A percentile compares a stretch with the other conserved stretches of the same genome.
Evolutionary conservation across 2,113 vertebrate genomes (phyloP).

Genomic region (Scolopax mira): DNA sequence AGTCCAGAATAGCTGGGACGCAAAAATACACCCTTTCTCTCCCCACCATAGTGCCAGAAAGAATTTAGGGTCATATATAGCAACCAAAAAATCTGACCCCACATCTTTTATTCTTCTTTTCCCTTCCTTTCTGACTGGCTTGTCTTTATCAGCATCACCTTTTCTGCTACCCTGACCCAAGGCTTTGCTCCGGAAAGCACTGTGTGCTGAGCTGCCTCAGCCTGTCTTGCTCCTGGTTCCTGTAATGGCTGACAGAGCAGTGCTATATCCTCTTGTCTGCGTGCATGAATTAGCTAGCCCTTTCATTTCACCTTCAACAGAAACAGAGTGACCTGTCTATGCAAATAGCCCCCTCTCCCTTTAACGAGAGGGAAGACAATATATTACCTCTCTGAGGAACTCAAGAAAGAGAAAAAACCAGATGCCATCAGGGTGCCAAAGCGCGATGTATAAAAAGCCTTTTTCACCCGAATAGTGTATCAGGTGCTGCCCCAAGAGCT

Average conservation of each 20-base stretch:
- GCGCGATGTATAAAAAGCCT: neutral
- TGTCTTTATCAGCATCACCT: neutral
- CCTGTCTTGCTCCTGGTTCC: neutral
- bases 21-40: neutral
- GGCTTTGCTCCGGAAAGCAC: neutral
- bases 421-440: slow-evolving; percentile 1
- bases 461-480: neutral
- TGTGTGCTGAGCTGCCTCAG: neutral
- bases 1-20: neutral
- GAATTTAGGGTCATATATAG: neutral
- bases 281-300: neutral
- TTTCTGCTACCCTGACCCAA: neutral
- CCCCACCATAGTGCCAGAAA: neutral
- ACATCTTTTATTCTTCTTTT: neutral
- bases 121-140: neutral
- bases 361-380: slow-evolving; percentile 27
- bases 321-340: slow-evolving; percentile 3
- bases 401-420: neutral
- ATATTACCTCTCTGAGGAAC: neutral
- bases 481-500: slow-evolving; percentile 5
- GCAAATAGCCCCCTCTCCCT: slow-evolving; percentile 26
- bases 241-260: neutral
- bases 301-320: slow-evolving; percentile 28
- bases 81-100: neutral
- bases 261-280: neutral